These are phyloP conservation scores for Galeruca laticollis DNA, from an alignment of 2,888 invertebrate genomes.

Conservation along the genomic window DNA sequence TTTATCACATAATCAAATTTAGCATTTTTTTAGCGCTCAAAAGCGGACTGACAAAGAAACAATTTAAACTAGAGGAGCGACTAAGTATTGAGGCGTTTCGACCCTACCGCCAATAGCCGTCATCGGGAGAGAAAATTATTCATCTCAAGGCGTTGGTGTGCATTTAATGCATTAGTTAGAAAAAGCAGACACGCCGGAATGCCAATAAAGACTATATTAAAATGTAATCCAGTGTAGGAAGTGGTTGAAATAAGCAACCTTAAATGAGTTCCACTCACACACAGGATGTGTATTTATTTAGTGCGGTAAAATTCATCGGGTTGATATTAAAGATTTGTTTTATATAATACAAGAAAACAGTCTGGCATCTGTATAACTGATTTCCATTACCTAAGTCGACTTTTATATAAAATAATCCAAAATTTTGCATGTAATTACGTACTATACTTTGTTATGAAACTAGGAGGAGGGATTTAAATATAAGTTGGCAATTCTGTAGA, in stretches of 20 bases:
- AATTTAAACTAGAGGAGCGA: conserved; percentile 12
- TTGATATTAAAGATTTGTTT: not conserved
- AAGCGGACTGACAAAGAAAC: conserved; percentile 10
- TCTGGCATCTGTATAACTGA: not conserved
- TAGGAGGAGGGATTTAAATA: no score
- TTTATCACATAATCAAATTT: not conserved
- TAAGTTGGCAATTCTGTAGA: no score
- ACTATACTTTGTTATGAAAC: no score
- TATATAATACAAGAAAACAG: not conserved
- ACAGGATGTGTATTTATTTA: conserved; percentile 27
- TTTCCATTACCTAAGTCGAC: no score
- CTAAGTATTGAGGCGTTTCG: conserved; percentile 10
- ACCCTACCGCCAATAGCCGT: conserved; percentile 29
- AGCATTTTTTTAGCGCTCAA: not conserved
- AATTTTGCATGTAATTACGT: no score
- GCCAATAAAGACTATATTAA: conserved; percentile 49
- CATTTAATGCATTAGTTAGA: conserved; percentile 27
- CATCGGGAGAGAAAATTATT: conserved; percentile 31
- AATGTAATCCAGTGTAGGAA: conserved; percentile 58
- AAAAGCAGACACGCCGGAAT: conserved; percentile 43
- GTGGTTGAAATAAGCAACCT: conserved; percentile 57
- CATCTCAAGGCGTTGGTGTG: conserved; percentile 30
- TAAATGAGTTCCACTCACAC: conserved; percentile 58
- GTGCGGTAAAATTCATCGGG: conserved; percentile 6
- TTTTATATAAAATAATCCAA: no score